Evolutionary conservation across 2,797 vertebrate species (phyloP).

Genomic region (Lutjanus campechanus): DNA sequence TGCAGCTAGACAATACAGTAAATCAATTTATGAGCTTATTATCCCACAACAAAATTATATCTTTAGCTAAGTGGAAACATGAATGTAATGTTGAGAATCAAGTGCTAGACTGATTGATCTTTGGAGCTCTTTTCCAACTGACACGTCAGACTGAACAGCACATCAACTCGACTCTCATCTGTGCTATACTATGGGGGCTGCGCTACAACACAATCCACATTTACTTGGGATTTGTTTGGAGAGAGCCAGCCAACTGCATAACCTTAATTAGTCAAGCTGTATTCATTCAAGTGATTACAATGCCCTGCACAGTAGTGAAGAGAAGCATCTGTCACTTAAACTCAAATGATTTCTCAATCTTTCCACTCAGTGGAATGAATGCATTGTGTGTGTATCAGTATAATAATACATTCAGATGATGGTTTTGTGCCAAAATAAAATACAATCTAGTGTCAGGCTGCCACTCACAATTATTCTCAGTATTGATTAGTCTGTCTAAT

Average conservation of each 20-base stretch:
- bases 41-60: conserved; percentile 44
- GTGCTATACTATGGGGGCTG: conserved; percentile 50
- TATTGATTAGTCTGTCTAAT: background rate
- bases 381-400: conserved; percentile 3
- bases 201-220: conserved; percentile 68
- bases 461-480: background rate
- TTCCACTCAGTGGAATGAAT: conserved; percentile 56
- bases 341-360: conserved; percentile 81
- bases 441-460: background rate
- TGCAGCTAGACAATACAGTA: conserved; percentile 32
- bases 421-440: conserved; percentile 31
- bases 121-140: conserved; percentile 47
- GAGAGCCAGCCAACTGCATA: conserved; percentile 80
- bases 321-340: conserved; percentile 83
- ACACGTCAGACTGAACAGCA: conserved; percentile 56
- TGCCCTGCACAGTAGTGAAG: conserved; percentile 73
- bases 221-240: conserved; percentile 76
- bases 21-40: conserved; percentile 58
- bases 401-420: conserved; percentile 18
- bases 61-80: conserved; percentile 59
- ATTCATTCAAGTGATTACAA: conserved; percentile 83
- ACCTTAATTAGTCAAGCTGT: conserved; percentile 84
- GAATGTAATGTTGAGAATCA: conserved; percentile 54
- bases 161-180: conserved; percentile 53
- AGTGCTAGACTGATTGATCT: conserved; percentile 59